Evolutionary conservation across 1,140 invertebrate genomes (phyloP).

Genomic region (Agrypnia vestita): DNA sequence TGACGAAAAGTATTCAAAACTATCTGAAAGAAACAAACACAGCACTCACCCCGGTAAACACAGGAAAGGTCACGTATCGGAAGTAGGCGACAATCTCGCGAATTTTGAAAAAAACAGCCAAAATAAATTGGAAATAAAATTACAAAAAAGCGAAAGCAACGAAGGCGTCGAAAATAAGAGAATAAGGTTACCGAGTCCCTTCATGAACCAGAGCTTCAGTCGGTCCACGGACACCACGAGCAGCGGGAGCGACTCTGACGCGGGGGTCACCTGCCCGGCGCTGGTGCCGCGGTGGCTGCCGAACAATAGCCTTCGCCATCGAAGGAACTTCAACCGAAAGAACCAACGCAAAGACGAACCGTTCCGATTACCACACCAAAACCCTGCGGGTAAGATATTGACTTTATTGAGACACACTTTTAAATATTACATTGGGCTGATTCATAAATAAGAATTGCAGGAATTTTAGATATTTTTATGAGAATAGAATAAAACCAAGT

Average conservation of each 20-base stretch:
- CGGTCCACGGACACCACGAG: constrained; percentile 58
- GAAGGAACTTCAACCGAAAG: constrained; percentile 46
- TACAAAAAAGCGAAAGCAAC: constrained; percentile 52
- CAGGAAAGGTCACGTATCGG: constrained; percentile 33
- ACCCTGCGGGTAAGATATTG: constrained; percentile 50
- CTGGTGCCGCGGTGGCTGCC: constrained; percentile 66
- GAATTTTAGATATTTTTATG: too few species aligned
- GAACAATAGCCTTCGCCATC: constrained; percentile 55
- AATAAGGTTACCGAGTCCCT: constrained; percentile 55
- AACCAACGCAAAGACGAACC: constrained; percentile 53
- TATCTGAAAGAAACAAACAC: constrained; percentile 27
- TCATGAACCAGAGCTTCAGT: constrained; percentile 56
- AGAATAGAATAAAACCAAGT: too few species aligned
- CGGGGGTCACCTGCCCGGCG: constrained; percentile 64
- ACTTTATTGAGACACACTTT: neutral
- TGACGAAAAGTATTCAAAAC: constrained; percentile 21
- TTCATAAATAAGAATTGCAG: too few species aligned
- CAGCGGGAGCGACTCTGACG: constrained; percentile 66
- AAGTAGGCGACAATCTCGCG: neutral
- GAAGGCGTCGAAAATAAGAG: constrained; percentile 48
- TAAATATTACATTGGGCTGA: too few species aligned
- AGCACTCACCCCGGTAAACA: constrained; percentile 29
- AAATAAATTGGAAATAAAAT: constrained; percentile 24
- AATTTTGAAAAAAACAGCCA: neutral
- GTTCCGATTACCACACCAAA: constrained; percentile 55